phyloP scores from a whole-genome alignment of 2,113 vertebrate species.

The human (Homo sapiens) region GRCh38 chr11:67231001-67231500 shows the following conservation, averaged over 20 bases:
- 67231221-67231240: slow-evolving; percentile 31
- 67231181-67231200: not conserved
- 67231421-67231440: not conserved
- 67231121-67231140: too few relatives aligned
- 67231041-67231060: too few relatives aligned
- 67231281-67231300: slow-evolving; percentile 24
- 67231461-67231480: not conserved
- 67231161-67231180: not conserved
- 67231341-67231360: not conserved
- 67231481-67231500: not conserved
- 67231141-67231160: too few relatives aligned
- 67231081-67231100: too few relatives aligned
- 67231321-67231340: not conserved
- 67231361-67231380: not conserved
- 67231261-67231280: not conserved
- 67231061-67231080: too few relatives aligned
- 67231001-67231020: too few relatives aligned
- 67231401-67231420: not conserved
- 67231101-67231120: too few relatives aligned
- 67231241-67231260: slow-evolving; percentile 21
- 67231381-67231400: not conserved
- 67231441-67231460: not conserved
- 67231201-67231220: not conserved
- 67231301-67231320: not conserved
- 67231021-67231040: too few relatives aligned